phyloP scores from a whole-genome alignment of 1,140 invertebrate species.

The Portunus trituberculatus region DNA sequence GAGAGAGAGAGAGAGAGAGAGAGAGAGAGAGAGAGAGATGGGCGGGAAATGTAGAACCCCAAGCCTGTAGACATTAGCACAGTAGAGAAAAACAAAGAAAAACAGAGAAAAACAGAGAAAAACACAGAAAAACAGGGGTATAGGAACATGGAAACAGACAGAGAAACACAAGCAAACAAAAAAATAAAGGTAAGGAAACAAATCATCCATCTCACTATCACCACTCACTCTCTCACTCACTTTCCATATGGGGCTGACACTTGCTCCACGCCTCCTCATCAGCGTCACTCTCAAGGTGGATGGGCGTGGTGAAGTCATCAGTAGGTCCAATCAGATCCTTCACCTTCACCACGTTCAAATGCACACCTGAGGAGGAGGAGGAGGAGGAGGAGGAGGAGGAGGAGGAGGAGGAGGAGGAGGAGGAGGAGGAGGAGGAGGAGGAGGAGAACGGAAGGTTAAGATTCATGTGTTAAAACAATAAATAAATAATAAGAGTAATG shows the following conservation, averaged over 20 bases:
- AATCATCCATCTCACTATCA: too few relatives aligned
- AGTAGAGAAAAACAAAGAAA: too few relatives aligned
- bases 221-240: neutral
- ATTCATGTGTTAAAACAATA: neutral
- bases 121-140: too few relatives aligned
- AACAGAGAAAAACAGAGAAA: too few relatives aligned
- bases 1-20: too few relatives aligned
- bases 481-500: too few relatives aligned
- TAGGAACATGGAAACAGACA: too few relatives aligned
- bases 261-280: neutral
- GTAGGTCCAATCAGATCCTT: neutral
- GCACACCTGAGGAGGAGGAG: neutral
- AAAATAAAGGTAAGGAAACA: too few relatives aligned
- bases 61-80: too few relatives aligned
- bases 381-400: neutral
- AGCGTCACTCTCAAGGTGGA: neutral
- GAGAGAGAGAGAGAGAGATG: too few relatives aligned
- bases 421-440: neutral
- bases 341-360: neutral
- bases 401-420: neutral
- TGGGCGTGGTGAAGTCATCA: neutral
- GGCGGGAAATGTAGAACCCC: too few relatives aligned
- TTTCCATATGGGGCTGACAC: neutral
- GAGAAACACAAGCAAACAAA: too few relatives aligned
- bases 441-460: neutral